Conservation (phyloP, 2,797 vertebrate genomes). For the Xenops minutus region DNA sequence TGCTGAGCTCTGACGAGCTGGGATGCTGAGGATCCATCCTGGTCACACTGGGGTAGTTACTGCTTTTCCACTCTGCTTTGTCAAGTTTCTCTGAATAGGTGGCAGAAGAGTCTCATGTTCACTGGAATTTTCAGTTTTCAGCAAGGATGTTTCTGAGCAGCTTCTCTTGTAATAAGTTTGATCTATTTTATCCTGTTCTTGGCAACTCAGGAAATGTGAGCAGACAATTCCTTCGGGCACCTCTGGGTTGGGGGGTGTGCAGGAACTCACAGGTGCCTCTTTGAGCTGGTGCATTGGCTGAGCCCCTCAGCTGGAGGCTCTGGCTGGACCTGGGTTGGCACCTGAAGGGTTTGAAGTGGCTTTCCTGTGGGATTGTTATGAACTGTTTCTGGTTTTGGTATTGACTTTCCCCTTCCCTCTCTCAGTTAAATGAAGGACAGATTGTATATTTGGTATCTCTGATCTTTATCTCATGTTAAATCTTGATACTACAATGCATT, state of each 20-base stretch:
- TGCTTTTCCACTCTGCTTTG: not conserved
- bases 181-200: not conserved
- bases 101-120: not conserved
- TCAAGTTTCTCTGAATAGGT: not conserved
- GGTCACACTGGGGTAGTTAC: not conserved
- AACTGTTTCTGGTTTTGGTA: not conserved
- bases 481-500: not conserved
- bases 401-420: not conserved
- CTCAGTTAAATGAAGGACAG: not conserved
- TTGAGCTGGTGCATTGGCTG: not conserved
- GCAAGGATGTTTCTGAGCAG: not conserved
- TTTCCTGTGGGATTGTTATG: not conserved
- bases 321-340: not conserved
- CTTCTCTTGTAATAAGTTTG: not conserved
- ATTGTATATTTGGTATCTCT: not conserved
- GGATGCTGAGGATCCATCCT: not conserved
- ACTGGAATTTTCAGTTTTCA: not conserved
- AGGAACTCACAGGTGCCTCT: accelerated
- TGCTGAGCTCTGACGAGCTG: conserved; percentile 6
- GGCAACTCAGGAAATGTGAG: not conserved
- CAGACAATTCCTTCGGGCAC: not conserved
- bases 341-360: not conserved
- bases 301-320: not conserved
- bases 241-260: not conserved
- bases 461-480: not conserved